Conservation (phyloP, 2,888 invertebrate genomes). For the Volucella inanis region DNA sequence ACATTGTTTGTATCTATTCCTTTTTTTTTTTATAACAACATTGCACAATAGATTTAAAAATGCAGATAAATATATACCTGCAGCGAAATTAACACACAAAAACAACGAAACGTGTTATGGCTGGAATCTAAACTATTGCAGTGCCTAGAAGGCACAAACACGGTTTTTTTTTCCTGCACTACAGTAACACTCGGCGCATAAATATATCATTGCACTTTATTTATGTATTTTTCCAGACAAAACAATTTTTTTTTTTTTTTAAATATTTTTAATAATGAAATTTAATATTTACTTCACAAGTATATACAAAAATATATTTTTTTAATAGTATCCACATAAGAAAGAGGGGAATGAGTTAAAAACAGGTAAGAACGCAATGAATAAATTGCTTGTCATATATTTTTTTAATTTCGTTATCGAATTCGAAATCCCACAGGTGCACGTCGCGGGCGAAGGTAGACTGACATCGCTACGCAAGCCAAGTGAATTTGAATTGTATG, state of each 20-base stretch:
- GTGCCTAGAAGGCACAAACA: conserved; percentile 10
- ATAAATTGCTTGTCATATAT: background rate
- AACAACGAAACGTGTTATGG: conserved; percentile 37
- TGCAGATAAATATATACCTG: conserved; percentile 61
- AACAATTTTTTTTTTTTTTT: conserved; percentile 16
- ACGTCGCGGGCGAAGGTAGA: conserved; percentile 62
- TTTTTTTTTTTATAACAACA: conserved; percentile 11
- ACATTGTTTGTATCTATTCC: background rate
- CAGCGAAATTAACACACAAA: conserved; percentile 53
- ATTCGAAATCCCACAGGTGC: conserved; percentile 64
- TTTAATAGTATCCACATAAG: conserved; percentile 1
- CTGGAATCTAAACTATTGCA: conserved; percentile 28
- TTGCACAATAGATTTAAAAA: conserved; percentile 66
- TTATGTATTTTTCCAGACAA: conserved; percentile 13
- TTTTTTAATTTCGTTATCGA: conserved; percentile 56
- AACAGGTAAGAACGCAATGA: conserved; percentile 31
- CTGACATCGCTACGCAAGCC: conserved; percentile 41
- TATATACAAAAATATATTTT: conserved; percentile 6
- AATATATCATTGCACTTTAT: conserved; percentile 55
- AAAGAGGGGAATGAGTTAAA: conserved; percentile 4
- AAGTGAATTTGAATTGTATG: conserved; percentile 51
- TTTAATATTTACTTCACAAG: conserved; percentile 1
- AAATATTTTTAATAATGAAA: no score
- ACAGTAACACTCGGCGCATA: conserved; percentile 12
- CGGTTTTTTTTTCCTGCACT: conserved; percentile 1